A percentile compares a stretch with the other conserved stretches of the same genome.
phyloP scores from a whole-genome alignment of 2,888 invertebrate genomes.

The Peribatodes rhomboidaria region DNA sequence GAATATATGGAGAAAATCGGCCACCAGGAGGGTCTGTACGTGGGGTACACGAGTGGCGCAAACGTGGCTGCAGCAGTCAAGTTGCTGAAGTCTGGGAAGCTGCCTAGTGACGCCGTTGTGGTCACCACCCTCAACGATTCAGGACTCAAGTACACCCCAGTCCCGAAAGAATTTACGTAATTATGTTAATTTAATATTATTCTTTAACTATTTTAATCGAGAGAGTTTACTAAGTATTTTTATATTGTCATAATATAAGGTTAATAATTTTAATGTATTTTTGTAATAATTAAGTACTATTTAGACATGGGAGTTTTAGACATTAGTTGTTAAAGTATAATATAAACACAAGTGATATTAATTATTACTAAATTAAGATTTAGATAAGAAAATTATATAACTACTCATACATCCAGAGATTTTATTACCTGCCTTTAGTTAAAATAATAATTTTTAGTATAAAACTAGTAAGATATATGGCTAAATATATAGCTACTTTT shows the following conservation, averaged over 20 bases:
- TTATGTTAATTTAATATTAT: not conserved
- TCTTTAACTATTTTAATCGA: not conserved
- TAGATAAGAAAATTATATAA: not conserved
- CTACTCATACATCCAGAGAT: not conserved
- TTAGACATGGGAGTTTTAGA: not conserved
- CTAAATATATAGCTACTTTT: too few relatives aligned
- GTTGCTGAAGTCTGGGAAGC: conserved; percentile 69
- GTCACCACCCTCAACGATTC: conserved; percentile 75
- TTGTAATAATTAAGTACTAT: not conserved
- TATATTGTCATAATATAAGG: not conserved
- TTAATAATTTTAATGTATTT: not conserved
- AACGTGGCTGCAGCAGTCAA: conserved; percentile 80
- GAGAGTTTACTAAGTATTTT: not conserved
- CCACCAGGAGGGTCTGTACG: conserved; percentile 76
- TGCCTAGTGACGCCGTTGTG: conserved; percentile 76
- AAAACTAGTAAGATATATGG: too few relatives aligned
- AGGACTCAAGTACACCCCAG: conserved; percentile 78
- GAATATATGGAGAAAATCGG: conserved; percentile 72
- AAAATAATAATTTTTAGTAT: not conserved
- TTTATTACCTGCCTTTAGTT: not conserved
- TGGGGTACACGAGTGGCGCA: conserved; percentile 80
- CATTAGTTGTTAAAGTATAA: not conserved
- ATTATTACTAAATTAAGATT: not conserved
- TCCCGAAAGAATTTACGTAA: conserved; percentile 59
- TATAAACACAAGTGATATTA: not conserved